Evolutionary conservation across 30 jellyfish, hydroid and myxozoan genomes (phyloP).

Genomic region (Aurelia sp.): DNA sequence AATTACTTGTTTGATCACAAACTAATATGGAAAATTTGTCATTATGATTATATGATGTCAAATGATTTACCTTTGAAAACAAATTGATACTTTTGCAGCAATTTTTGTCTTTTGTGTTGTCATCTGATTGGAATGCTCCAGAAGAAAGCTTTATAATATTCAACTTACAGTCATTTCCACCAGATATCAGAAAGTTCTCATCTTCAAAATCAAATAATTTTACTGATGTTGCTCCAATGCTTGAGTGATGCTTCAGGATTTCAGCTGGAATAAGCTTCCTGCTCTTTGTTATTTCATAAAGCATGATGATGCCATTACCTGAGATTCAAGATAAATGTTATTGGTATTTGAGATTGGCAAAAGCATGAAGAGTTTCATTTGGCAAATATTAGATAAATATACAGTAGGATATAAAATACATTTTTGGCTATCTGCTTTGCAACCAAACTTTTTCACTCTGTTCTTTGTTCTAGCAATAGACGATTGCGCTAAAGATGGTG

Average conservation of each 20-base stretch:
- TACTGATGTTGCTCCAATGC: slow-evolving; percentile 79
- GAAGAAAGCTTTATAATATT: slow-evolving; percentile 49
- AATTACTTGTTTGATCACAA: slow-evolving; percentile 53
- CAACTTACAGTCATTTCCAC: slow-evolving; percentile 89
- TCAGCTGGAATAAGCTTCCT: slow-evolving; percentile 46
- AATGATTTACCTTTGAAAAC: slow-evolving; percentile 40
- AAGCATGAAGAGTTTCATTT: too few species aligned
- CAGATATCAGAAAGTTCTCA: slow-evolving; percentile 47
- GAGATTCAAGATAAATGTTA: not conserved
- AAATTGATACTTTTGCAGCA: not conserved
- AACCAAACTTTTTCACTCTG: too few species aligned
- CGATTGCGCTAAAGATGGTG: too few species aligned
- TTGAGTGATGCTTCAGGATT: slow-evolving; percentile 69
- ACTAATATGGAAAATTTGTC: slow-evolving; percentile 24
- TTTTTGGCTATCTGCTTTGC: too few species aligned
- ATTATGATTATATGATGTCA: slow-evolving; percentile 16
- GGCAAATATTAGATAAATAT: too few species aligned
- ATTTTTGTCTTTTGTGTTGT: not conserved
- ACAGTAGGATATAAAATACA: too few species aligned
- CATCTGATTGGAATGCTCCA: too few species aligned
- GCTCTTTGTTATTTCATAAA: slow-evolving; percentile 59
- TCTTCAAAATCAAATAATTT: slow-evolving; percentile 11
- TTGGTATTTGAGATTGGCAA: too few species aligned
- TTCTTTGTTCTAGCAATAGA: too few species aligned
- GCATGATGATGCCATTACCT: slow-evolving; percentile 86